These are phyloP conservation scores for Drosophila colorata DNA, from an alignment of 2,888 invertebrate species.

Conservation along the genomic window DNA sequence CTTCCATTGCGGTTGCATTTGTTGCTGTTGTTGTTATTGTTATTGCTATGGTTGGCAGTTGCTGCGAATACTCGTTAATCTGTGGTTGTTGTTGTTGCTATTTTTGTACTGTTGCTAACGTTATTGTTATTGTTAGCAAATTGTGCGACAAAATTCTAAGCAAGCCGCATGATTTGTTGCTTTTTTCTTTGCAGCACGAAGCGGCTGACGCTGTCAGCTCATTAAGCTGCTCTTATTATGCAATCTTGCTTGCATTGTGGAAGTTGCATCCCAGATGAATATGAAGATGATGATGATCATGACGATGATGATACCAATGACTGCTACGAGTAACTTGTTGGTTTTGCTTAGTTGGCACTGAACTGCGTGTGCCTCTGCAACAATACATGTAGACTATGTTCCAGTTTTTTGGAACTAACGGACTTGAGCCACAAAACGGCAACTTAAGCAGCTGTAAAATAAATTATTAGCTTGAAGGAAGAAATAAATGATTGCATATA, in stretches of 20 bases:
- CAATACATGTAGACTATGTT: neutral
- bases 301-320: slow-evolving; percentile 7
- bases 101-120: slow-evolving; percentile 15
- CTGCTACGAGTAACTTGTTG: slow-evolving; percentile 7
- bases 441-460: neutral
- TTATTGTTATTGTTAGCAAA: slow-evolving; percentile 45
- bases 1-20: slow-evolving; percentile 37
- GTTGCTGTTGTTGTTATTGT: slow-evolving; percentile 49
- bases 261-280: slow-evolving; percentile 22
- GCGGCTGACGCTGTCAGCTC: slow-evolving; percentile 61
- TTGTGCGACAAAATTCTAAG: slow-evolving; percentile 77
- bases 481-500: neutral
- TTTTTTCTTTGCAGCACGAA: slow-evolving; percentile 54
- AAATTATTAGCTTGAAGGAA: neutral
- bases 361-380: slow-evolving; percentile 1
- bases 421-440: no score
- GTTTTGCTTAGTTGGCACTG: slow-evolving; percentile 14
- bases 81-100: slow-evolving; percentile 29
- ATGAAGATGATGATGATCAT: neutral
- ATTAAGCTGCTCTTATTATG: slow-evolving; percentile 68
- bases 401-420: neutral
- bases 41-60: slow-evolving; percentile 42
- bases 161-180: slow-evolving; percentile 69
- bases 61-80: neutral
- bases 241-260: slow-evolving; percentile 71